A percentile compares a stretch with the other conserved stretches of the same genome.
Evolutionary conservation across 2,113 vertebrate genomes (phyloP).

Genomic region (Oreochromis aureus): DNA sequence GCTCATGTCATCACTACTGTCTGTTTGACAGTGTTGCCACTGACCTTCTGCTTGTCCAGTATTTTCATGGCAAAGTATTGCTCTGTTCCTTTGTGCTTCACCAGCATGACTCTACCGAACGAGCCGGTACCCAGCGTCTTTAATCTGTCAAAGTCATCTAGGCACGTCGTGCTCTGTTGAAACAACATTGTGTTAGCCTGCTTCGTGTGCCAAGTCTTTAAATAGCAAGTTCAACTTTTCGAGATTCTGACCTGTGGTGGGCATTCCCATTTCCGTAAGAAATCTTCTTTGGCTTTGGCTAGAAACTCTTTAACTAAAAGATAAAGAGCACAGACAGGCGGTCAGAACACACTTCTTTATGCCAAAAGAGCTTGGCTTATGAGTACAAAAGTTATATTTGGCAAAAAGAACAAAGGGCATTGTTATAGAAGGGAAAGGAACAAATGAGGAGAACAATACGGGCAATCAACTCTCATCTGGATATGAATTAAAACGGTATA

Average conservation of each 20-base stretch:
- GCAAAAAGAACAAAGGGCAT: constrained; percentile 18
- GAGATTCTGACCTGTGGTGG: constrained; percentile 85
- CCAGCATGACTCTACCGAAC: constrained; percentile 98
- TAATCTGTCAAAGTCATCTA: constrained; percentile 97
- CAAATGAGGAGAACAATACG: background rate
- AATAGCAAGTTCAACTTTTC: background rate
- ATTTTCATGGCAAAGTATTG: constrained; percentile 99
- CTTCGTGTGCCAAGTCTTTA: background rate
- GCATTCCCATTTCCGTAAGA: constrained; percentile 98
- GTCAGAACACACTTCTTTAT: background rate
- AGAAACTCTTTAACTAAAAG: constrained; percentile 98
- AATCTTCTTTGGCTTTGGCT: constrained; percentile 99
- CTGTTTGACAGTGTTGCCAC: constrained; percentile 29
- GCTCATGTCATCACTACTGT: background rate
- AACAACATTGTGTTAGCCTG: background rate
- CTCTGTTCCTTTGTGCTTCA: constrained; percentile 96
- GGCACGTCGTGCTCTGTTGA: constrained; percentile 87
- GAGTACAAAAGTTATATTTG: background rate
- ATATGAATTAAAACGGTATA: constrained; percentile 22
- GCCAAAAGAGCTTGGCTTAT: background rate
- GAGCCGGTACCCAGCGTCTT: constrained; percentile 98
- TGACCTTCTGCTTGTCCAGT: constrained; percentile 98
- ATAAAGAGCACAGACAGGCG: background rate
- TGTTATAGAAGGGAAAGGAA: background rate
- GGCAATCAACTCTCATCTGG: constrained; percentile 59